phyloP scores from a whole-genome alignment of 37 sponge, comb jelly and placozoan genomes.

The Tethya wilhelma region DNA sequence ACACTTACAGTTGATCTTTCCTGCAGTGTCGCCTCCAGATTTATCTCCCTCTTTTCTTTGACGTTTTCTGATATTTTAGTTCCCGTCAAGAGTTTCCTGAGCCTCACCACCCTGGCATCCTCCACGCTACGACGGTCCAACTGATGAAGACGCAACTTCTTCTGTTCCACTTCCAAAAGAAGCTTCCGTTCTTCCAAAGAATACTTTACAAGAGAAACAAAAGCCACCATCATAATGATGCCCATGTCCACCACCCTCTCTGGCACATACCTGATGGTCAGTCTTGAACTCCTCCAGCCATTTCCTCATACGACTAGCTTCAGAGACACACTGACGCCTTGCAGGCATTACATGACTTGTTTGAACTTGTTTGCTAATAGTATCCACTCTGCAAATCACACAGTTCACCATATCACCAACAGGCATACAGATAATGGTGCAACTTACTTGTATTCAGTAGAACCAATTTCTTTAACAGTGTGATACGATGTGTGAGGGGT shows the following conservation, averaged over 20 bases:
- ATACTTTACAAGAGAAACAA: neutral
- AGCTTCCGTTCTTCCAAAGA: slow-evolving; percentile 12
- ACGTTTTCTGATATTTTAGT: no score
- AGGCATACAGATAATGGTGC: no score
- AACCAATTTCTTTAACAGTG: no score
- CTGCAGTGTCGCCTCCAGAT: neutral
- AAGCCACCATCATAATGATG: neutral
- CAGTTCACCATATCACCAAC: no score
- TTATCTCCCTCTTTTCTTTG: neutral
- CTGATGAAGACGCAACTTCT: neutral
- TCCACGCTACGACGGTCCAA: slow-evolving; percentile 28
- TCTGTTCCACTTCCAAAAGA: neutral
- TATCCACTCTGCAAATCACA: no score
- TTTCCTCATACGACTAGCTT: neutral
- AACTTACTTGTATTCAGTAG: no score
- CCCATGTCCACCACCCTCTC: no score
- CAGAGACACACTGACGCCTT: neutral
- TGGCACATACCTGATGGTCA: slow-evolving; percentile 7
- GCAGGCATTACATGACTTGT: no score
- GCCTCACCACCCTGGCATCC: slow-evolving; percentile 12
- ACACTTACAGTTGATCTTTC: neutral
- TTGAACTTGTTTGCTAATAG: no score
- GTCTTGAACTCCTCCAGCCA: slow-evolving; percentile 29
- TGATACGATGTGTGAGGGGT: no score
- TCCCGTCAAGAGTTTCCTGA: neutral